Percentiles rank a stretch among this genome's conserved stretches.
Evolutionary conservation across 2,888 invertebrate species (phyloP).

Genomic region (Melangyna quadrimaculata): DNA sequence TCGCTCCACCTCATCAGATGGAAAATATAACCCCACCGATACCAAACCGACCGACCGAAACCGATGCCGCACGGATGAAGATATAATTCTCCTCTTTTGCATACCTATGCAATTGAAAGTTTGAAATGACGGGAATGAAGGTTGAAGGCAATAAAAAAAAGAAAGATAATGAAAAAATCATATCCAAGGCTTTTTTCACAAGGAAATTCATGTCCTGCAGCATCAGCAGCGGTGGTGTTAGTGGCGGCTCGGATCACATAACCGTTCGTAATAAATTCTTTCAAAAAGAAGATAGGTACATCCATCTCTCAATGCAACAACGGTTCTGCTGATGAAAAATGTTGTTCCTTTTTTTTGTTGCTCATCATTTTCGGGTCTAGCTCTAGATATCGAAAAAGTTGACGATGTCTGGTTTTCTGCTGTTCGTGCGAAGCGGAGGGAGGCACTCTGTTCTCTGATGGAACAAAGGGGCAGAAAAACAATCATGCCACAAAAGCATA

Average conservation of each 20-base stretch:
- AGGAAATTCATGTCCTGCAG: constrained; percentile 63
- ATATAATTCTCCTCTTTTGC: constrained; percentile 35
- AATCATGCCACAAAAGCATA: constrained; percentile 45
- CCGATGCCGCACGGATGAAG: constrained; percentile 30
- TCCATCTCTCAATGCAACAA: constrained; percentile 41
- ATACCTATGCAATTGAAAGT: constrained; percentile 62
- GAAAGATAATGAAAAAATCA: neutral
- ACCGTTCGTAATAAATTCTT: constrained; percentile 62
- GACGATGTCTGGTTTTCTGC: constrained; percentile 37
- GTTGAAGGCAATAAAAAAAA: neutral
- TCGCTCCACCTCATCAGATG: neutral
- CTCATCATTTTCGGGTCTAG: constrained; percentile 26
- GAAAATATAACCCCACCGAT: neutral
- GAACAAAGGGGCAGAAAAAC: constrained; percentile 19
- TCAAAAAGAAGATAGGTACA: constrained; percentile 35
- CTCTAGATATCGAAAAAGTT: constrained; percentile 56
- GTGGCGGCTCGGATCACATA: constrained; percentile 36
- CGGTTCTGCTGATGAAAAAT: constrained; percentile 19
- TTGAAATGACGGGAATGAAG: constrained; percentile 11
- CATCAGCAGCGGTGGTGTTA: neutral
- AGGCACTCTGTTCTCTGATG: constrained; percentile 9
- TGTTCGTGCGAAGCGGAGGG: neutral
- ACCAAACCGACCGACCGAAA: neutral
- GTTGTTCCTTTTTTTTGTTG: neutral
- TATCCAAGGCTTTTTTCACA: constrained; percentile 1